phyloP scores from a whole-genome alignment of 2,797 vertebrate species.

The Peromyscus nudipes region DNA sequence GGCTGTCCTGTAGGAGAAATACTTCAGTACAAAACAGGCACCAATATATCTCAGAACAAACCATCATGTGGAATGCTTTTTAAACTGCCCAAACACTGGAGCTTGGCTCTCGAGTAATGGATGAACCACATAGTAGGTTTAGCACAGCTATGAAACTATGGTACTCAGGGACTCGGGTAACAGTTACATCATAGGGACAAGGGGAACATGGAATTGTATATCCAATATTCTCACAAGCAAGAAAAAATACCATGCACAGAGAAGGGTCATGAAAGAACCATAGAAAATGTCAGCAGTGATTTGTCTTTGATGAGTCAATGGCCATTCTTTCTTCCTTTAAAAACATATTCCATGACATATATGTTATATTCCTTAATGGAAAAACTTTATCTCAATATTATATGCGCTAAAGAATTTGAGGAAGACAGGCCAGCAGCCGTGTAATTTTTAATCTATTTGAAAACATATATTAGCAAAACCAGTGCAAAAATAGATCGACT shows the following conservation, averaged over 20 bases:
- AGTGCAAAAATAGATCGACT: background rate
- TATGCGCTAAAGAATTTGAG: slow-evolving; percentile 47
- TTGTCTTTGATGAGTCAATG: background rate
- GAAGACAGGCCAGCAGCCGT: background rate
- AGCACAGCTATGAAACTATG: slow-evolving; percentile 17
- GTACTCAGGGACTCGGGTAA: background rate
- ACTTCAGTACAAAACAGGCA: background rate
- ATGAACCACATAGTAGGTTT: slow-evolving; percentile 2
- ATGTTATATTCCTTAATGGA: slow-evolving; percentile 56
- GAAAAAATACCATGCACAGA: slow-evolving; percentile 25
- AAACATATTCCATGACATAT: slow-evolving; percentile 22
- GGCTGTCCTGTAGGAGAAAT: background rate
- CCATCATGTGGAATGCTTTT: background rate
- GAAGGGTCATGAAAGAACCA: slow-evolving; percentile 50
- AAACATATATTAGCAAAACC: background rate
- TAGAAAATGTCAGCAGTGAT: background rate
- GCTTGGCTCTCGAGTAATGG: background rate
- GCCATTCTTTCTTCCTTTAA: slow-evolving; percentile 22
- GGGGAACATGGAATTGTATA: background rate
- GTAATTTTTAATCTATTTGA: slow-evolving; percentile 35
- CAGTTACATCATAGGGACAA: background rate
- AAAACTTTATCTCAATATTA: slow-evolving; percentile 50
- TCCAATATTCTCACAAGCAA: background rate
- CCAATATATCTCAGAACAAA: slow-evolving; percentile 21
- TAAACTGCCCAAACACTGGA: slow-evolving; percentile 13